These are phyloP conservation scores for Trematomus bernacchii DNA, from an alignment of 2,797 vertebrate species.

Conservation along the genomic window DNA sequence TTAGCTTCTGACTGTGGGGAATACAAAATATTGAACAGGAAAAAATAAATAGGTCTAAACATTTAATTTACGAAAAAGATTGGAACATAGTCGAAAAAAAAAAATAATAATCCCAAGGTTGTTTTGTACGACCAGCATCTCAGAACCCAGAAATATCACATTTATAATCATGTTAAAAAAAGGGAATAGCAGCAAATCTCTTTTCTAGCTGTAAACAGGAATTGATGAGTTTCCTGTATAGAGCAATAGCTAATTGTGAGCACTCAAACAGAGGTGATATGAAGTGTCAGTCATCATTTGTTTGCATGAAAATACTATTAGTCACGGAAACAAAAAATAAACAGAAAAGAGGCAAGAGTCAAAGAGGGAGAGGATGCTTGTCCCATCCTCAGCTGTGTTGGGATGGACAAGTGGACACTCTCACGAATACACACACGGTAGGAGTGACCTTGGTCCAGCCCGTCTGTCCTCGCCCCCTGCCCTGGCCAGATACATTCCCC, in stretches of 20 bases:
- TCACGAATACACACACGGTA: slow-evolving; percentile 60
- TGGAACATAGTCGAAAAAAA: too few relatives aligned
- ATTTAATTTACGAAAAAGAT: too few relatives aligned
- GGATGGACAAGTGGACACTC: slow-evolving; percentile 48
- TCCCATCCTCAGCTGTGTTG: slow-evolving; percentile 55
- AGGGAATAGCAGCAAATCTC: too few relatives aligned
- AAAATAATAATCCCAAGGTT: background rate
- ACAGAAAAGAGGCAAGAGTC: slow-evolving; percentile 10
- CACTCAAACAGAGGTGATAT: background rate
- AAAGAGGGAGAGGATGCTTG: slow-evolving; percentile 24
- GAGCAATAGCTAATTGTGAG: background rate
- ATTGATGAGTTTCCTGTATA: background rate
- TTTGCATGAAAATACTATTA: background rate
- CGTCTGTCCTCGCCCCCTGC: slow-evolving; percentile 80
- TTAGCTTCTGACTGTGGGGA: too few relatives aligned
- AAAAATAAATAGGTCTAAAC: too few relatives aligned
- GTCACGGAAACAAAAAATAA: background rate
- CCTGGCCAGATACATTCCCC: slow-evolving; percentile 75
- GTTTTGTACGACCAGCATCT: background rate
- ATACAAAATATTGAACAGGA: too few relatives aligned
- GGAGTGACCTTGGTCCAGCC: slow-evolving; percentile 89
- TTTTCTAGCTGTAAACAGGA: background rate
- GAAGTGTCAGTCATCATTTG: background rate
- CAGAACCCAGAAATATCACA: background rate
- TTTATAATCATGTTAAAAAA: background rate